Base-by-base conservation (phyloP, 2,888 invertebrate species). In the Antheraea assamensis region DNA sequence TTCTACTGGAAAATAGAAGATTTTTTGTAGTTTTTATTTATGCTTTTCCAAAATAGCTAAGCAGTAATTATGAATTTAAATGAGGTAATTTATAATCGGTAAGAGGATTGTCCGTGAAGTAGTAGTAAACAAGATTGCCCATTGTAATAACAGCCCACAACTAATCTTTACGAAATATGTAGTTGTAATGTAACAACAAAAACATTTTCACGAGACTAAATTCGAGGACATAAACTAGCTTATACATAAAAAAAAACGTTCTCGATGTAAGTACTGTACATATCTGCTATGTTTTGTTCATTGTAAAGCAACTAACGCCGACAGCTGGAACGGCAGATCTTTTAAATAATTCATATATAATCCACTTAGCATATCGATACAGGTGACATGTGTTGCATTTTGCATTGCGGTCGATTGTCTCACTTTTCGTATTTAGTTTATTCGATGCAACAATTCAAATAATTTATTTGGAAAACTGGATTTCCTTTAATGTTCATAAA, bases 301-400 rank as follows among this genome's bases (percentile, higher is more conserved):
- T 87, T 88, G 87, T 87, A 77, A 76, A 74, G 78, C 82, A 79
- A 83, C 81, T 87, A 82, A 82, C 81, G 78, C 79, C 76, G 81
- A 83, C 85, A 83, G 87, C 85, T 87, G 85, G 85, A 77, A 19
- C n/a, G n/a, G 81, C 49, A 71, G 81, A 85, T 87, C 85, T 89
- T 90, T 64, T 92, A 92, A 88, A 94, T 93, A 92, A 93, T 92
- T 93, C 93, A 93, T 92, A 91, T 83, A 87, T 84, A 88, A 88
- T 90, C n/a, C 88, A 87, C 87, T 91, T 90, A 87, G 88, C 90
- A 90, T 92, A 91, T 92, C 91, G 91, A 89, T 87, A 87, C 87
- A 87, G 87, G 89, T 90, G 90, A 92, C 92, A 91, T 88, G 88
- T 92, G 92, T 92, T 86, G 88, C 86, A 88, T 88, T 88, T 85